These are phyloP conservation scores for Collichthys lucidus DNA, from an alignment of 2,113 vertebrate species.

Conservation along the genomic window DNA sequence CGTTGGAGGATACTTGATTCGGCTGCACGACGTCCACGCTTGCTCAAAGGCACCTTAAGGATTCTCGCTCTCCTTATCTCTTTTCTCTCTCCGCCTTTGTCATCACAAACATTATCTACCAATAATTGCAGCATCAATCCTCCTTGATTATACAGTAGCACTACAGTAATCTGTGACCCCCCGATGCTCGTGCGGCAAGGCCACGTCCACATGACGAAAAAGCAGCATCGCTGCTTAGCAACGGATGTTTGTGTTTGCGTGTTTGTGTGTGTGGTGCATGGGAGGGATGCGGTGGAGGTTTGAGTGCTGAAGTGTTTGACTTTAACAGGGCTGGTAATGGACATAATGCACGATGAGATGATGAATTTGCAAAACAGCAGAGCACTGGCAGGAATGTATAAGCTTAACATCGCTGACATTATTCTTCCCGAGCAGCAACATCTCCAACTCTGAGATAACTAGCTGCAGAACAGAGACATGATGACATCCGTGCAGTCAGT, in stretches of 20 bases:
- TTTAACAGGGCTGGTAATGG: slow-evolving; percentile 7
- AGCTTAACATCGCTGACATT: not conserved
- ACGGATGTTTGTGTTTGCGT: slow-evolving; percentile 43
- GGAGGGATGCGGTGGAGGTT: not conserved
- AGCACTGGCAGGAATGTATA: not conserved
- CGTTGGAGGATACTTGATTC: not conserved
- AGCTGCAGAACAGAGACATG: not conserved
- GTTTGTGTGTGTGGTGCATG: slow-evolving; percentile 4
- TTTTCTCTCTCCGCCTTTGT: not conserved
- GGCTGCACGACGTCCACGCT: not conserved
- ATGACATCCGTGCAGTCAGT: not conserved
- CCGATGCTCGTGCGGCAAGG: slow-evolving; percentile 33
- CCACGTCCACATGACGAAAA: slow-evolving; percentile 47
- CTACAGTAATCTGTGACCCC: slow-evolving; percentile 23
- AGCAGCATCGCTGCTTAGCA: slow-evolving; percentile 67
- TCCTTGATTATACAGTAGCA: slow-evolving; percentile 22
- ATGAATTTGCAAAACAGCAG: slow-evolving; percentile 7
- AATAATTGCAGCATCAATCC: slow-evolving; percentile 28
- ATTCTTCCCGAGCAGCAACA: not conserved
- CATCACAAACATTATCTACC: slow-evolving; percentile 12
- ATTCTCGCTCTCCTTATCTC: not conserved
- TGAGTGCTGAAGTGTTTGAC: slow-evolving; percentile 13
- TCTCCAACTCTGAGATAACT: not conserved
- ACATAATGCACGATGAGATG: not conserved
- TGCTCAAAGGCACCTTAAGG: not conserved